Conservation (phyloP, 2,797 vertebrate genomes). For the Eurystomus glaucurus region DNA sequence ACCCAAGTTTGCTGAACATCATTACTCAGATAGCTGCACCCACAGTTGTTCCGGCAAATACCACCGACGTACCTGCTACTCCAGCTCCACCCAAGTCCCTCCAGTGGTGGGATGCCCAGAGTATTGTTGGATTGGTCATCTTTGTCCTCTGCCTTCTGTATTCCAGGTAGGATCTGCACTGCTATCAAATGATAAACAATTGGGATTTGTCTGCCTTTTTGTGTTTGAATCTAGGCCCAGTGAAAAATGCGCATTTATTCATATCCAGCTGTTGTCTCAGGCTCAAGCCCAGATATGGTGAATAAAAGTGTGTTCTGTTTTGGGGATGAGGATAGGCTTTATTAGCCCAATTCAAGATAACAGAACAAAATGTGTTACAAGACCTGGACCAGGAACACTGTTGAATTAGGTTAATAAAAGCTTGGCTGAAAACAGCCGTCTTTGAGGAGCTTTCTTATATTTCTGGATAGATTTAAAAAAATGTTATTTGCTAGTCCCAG, state of each 20-base stretch:
- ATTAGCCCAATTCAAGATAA: not conserved
- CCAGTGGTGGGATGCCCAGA: slow-evolving; percentile 91
- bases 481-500: not conserved
- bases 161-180: slow-evolving; percentile 88
- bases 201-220: not conserved
- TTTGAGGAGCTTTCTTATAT: not conserved
- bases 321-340: not conserved
- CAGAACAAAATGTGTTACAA: not conserved
- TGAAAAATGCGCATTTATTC: not conserved
- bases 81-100: slow-evolving; percentile 75
- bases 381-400: not conserved
- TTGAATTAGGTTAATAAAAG: not conserved
- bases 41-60: slow-evolving; percentile 84
- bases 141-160: slow-evolving; percentile 93
- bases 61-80: slow-evolving; percentile 82
- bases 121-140: slow-evolving; percentile 86
- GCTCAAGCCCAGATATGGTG: not conserved
- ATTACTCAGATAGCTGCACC: slow-evolving; percentile 85
- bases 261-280: not conserved
- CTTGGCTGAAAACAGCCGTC: not conserved
- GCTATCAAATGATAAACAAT: not conserved
- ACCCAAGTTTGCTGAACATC: slow-evolving; percentile 91
- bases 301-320: not conserved
- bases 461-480: not conserved
- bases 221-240: not conserved